Conservation (phyloP, 53 echinoderm and acorn worm species). For the Echinometra lucunter region DNA sequence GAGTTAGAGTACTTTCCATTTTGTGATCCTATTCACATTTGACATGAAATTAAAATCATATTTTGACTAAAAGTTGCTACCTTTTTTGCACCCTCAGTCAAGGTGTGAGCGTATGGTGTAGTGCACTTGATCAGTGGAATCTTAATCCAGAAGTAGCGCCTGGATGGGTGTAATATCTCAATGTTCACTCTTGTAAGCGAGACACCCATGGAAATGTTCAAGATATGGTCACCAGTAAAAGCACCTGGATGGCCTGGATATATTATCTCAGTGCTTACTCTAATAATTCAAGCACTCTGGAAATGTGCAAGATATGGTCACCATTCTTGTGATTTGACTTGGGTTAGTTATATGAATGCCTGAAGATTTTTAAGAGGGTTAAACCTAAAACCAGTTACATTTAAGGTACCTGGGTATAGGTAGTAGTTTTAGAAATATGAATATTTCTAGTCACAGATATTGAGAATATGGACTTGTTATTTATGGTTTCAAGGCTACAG, state of each 20-base stretch:
- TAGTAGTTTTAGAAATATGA: too few species aligned
- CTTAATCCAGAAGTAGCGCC: not conserved
- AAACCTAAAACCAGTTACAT: not conserved
- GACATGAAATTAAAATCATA: not conserved
- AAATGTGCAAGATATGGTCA: conserved; percentile 17
- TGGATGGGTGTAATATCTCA: conserved; percentile 31
- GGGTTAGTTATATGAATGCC: not conserved
- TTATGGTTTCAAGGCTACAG: too few species aligned
- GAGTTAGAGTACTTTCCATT: not conserved
- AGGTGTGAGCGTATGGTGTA: not conserved
- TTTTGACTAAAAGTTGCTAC: not conserved
- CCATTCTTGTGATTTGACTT: conserved; percentile 23
- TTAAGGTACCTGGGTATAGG: not conserved
- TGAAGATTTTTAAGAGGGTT: not conserved
- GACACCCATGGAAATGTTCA: not conserved
- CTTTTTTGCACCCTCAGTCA: not conserved
- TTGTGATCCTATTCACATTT: not conserved
- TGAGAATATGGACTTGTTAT: too few species aligned
- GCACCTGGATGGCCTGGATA: conserved; percentile 29
- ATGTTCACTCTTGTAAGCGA: conserved; percentile 13
- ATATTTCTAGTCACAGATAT: too few species aligned
- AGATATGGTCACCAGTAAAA: conserved; percentile 50
- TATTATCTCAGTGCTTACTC: conserved; percentile 33
- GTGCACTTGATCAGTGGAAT: not conserved
- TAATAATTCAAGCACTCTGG: conserved; percentile 8